phyloP scores from a whole-genome alignment of 2,797 vertebrate genomes.

The Hylomyscus alleni region DNA sequence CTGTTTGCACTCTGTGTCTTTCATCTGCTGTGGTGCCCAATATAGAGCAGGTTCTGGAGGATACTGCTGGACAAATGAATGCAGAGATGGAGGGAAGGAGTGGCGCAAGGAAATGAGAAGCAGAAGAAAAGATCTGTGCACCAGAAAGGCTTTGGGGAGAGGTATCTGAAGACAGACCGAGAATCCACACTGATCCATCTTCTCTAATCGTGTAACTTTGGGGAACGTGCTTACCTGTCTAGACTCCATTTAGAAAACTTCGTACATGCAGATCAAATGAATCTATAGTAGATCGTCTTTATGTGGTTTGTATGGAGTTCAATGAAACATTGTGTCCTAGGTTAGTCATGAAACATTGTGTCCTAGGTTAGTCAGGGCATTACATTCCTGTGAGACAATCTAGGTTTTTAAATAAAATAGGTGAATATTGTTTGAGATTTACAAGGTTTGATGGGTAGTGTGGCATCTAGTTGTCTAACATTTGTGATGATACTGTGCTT shows the following conservation, averaged over 20 bases:
- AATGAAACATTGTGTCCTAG: neutral
- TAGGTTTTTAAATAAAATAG: constrained; percentile 45
- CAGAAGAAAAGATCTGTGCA: neutral
- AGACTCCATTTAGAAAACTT: neutral
- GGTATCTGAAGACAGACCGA: neutral
- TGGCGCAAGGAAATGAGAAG: neutral
- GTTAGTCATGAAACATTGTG: neutral
- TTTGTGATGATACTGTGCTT: neutral
- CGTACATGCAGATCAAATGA: neutral
- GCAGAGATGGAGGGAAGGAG: neutral
- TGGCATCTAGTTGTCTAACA: neutral
- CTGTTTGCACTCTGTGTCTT: neutral
- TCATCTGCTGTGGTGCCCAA: neutral
- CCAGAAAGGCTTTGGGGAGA: neutral
- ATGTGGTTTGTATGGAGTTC: neutral
- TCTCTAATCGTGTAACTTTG: neutral
- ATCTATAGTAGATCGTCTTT: neutral
- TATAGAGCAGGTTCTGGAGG: neutral
- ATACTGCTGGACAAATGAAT: neutral
- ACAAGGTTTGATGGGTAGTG: neutral
- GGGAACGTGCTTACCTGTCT: neutral
- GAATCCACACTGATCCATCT: neutral
- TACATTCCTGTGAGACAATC: neutral
- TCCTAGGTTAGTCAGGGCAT: neutral
- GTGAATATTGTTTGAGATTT: neutral